Percentiles rank a stretch among this genome's conserved stretches.
Evolutionary conservation across 2,113 vertebrate species (phyloP).

Genomic region (Anser cygnoides): DNA sequence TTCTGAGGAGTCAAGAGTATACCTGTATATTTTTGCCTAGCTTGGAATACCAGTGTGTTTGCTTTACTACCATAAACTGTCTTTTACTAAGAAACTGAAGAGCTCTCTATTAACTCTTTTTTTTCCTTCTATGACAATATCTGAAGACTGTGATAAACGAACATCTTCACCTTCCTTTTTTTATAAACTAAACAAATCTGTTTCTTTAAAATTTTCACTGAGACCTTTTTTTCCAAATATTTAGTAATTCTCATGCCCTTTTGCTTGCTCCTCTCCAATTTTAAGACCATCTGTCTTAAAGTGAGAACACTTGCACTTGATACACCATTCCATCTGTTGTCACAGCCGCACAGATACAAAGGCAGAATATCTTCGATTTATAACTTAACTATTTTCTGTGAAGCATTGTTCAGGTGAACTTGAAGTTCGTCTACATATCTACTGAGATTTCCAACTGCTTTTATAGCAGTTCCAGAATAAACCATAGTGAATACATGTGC

Average conservation of each 20-base stretch:
- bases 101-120: neutral
- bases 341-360: neutral
- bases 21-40: neutral
- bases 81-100: neutral
- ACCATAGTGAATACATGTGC: neutral
- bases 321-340: conserved; percentile 3
- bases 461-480: neutral
- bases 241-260: neutral
- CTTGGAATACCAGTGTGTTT: neutral
- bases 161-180: neutral
- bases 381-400: neutral
- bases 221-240: neutral
- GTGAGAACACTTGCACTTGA: conserved; percentile 13
- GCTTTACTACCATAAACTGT: neutral
- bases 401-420: neutral
- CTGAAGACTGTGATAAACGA: neutral
- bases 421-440: neutral
- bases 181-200: neutral
- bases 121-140: neutral
- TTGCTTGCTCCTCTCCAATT: conserved; percentile 15
- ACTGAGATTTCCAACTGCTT: neutral
- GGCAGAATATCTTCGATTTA: neutral
- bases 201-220: neutral
- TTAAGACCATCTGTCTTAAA: conserved; percentile 39
- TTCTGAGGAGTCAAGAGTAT: neutral